Percentiles rank a stretch among this genome's conserved stretches.
phyloP scores from a whole-genome alignment of 2,888 invertebrate genomes.

The Spatulosminthurus flaviceps region DNA sequence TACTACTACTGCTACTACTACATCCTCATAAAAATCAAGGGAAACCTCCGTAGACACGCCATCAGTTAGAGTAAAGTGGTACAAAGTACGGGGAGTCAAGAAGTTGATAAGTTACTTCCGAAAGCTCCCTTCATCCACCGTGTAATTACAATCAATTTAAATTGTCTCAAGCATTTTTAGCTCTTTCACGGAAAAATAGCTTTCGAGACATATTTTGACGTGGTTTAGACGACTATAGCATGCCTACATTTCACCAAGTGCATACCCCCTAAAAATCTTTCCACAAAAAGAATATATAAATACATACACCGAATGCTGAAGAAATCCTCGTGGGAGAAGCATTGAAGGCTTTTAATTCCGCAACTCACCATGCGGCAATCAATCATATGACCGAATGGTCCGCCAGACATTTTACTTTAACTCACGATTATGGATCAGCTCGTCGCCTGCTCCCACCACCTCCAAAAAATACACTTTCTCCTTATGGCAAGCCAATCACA shows the following conservation, averaged over 20 bases:
- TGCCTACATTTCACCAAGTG: too few relatives aligned
- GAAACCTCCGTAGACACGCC: not conserved
- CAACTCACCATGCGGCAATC: slow-evolving; percentile 49
- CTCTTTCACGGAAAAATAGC: not conserved
- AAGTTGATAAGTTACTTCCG: slow-evolving; percentile 27
- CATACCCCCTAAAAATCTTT: too few relatives aligned
- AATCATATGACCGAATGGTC: slow-evolving; percentile 55
- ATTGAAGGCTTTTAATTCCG: slow-evolving; percentile 54
- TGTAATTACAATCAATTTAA: slow-evolving; percentile 28
- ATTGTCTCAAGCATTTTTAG: slow-evolving; percentile 9
- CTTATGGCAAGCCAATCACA: slow-evolving; percentile 25
- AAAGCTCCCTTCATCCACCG: slow-evolving; percentile 23
- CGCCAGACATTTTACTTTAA: slow-evolving; percentile 52
- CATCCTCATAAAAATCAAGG: too few relatives aligned
- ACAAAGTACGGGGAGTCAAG: not conserved
- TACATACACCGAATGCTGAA: not conserved
- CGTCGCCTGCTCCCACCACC: slow-evolving; percentile 27
- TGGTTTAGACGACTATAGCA: too few relatives aligned
- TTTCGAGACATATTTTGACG: not conserved
- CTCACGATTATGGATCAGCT: slow-evolving; percentile 44
- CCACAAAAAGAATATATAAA: too few relatives aligned
- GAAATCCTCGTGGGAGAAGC: slow-evolving; percentile 44
- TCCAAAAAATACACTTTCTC: not conserved
- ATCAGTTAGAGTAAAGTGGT: not conserved
- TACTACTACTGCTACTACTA: too few relatives aligned